Percentiles rank a stretch among this genome's conserved stretches.
phyloP scores from a whole-genome alignment of 2,113 vertebrate species.

The Cebus imitator region DNA sequence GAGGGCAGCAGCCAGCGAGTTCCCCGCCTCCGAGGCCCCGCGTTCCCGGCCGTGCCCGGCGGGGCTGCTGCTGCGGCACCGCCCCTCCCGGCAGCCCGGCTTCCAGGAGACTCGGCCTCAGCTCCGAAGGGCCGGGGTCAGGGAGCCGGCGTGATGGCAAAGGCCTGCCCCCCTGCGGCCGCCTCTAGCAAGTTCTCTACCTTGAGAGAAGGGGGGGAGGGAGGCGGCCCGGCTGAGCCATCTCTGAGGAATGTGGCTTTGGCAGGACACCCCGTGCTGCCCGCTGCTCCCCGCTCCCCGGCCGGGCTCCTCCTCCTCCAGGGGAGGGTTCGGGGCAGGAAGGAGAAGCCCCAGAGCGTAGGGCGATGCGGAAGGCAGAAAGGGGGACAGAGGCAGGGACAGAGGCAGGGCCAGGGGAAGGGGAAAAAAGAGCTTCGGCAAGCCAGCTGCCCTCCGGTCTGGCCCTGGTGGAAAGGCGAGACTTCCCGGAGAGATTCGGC shows the following conservation, averaged over 20 bases:
- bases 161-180: neutral
- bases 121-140: neutral
- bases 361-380: neutral
- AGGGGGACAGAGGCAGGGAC: neutral
- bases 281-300: neutral
- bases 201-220: neutral
- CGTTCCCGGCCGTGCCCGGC: neutral
- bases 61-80: neutral
- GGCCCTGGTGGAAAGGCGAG: neutral
- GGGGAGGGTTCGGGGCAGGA: neutral
- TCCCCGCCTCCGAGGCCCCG: neutral
- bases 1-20: neutral
- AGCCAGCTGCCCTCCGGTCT: neutral
- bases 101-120: neutral
- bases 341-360: neutral
- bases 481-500: neutral
- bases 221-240: slow-evolving; percentile 24
- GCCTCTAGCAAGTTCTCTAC: slow-evolving; percentile 55
- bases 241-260: slow-evolving; percentile 60
- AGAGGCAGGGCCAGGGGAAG: neutral
- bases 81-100: neutral
- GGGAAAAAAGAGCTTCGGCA: neutral
- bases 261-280: slow-evolving; percentile 70
- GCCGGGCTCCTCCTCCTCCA: neutral
- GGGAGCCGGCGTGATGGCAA: neutral